Percentiles rank a stretch among this genome's conserved stretches.
These are phyloP conservation scores for Peromyscus aztecus DNA, from an alignment of 2,797 vertebrate species.

Conservation along the genomic window DNA sequence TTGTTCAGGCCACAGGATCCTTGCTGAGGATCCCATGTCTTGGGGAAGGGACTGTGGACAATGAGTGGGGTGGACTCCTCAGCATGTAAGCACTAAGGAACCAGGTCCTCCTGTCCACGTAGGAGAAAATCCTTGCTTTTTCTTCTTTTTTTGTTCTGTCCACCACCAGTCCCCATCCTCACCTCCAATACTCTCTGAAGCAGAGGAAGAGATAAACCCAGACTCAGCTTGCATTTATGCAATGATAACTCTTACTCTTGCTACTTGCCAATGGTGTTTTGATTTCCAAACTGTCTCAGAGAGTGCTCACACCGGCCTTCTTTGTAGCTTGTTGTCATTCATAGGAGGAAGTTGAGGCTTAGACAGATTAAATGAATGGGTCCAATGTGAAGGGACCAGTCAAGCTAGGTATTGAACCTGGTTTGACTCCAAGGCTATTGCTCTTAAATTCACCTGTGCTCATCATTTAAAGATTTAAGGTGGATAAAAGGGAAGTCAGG, in stretches of 20 bases:
- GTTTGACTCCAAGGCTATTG: neutral
- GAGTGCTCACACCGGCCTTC: neutral
- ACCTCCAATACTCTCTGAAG: neutral
- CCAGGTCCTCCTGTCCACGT: neutral
- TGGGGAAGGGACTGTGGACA: neutral
- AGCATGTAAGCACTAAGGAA: fast-evolving
- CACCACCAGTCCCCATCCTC: neutral
- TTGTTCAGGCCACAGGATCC: neutral
- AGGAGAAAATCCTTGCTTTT: neutral
- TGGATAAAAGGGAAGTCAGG: neutral
- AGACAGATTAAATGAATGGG: neutral
- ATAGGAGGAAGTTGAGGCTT: neutral
- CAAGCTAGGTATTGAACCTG: neutral
- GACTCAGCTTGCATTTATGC: neutral
- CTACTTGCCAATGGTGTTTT: neutral
- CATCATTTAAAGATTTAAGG: constrained; percentile 11
- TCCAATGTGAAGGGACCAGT: too few relatives aligned
- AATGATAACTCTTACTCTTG: neutral
- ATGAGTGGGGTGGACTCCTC: neutral
- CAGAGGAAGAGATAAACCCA: neutral
- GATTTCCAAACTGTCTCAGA: neutral
- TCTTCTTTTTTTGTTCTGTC: neutral
- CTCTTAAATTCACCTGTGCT: neutral
- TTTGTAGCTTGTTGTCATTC: neutral
- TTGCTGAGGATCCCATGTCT: neutral